phyloP scores from a whole-genome alignment of 2,888 invertebrate genomes.

The Alcis repandata region DNA sequence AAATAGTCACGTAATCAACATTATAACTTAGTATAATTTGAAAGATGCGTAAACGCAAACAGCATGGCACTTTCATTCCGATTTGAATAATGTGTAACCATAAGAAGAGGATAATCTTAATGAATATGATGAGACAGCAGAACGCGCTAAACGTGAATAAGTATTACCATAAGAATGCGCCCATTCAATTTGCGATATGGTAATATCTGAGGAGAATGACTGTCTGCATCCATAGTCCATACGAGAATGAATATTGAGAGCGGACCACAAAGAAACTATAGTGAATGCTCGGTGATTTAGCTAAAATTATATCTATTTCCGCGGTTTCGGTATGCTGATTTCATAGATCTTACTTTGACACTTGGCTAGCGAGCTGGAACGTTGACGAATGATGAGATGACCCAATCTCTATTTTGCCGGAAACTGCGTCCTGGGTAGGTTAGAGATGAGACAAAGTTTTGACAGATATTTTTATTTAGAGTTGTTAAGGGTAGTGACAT shows the following conservation, averaged over 20 bases:
- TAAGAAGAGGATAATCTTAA: constrained; percentile 26
- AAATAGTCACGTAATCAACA: constrained; percentile 15
- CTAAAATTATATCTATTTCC: constrained; percentile 10
- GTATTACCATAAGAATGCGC: constrained; percentile 30
- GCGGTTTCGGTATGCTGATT: constrained; percentile 9
- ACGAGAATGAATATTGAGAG: not conserved
- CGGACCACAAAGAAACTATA: constrained; percentile 7
- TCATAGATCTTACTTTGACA: constrained; percentile 11
- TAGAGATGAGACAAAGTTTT: not conserved
- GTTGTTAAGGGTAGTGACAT: not conserved
- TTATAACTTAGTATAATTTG: constrained; percentile 4
- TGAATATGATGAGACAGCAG: constrained; percentile 26
- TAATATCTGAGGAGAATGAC: constrained; percentile 10
- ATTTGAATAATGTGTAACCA: constrained; percentile 34
- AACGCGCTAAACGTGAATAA: not conserved
- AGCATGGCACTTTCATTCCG: constrained; percentile 24
- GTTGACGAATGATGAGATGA: not conserved
- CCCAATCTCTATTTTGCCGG: constrained; percentile 1
- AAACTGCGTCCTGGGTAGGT: not conserved
- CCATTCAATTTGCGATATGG: constrained; percentile 29
- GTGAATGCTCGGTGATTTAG: constrained; percentile 9
- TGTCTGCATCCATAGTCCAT: not conserved
- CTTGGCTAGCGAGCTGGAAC: constrained; percentile 13
- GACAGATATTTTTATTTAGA: not conserved
- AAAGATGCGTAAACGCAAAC: constrained; percentile 17